phyloP scores from a whole-genome alignment of 2,113 vertebrate genomes.

The Coracopsis vasa region DNA sequence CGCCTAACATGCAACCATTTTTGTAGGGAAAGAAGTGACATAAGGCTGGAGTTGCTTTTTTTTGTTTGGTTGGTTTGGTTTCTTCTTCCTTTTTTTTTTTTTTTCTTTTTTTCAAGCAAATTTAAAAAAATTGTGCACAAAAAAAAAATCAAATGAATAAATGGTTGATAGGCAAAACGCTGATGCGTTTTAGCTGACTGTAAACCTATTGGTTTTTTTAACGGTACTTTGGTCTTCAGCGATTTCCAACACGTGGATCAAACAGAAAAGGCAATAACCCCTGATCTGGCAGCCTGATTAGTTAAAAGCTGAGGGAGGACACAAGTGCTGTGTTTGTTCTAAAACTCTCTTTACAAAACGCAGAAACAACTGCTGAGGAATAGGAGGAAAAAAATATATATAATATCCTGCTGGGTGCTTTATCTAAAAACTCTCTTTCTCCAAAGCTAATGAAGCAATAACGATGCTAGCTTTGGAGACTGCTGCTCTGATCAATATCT shows the following conservation, averaged over 20 bases:
- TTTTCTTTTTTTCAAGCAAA: not conserved
- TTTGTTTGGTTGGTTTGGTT: not conserved
- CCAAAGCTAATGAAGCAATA: conserved; percentile 1
- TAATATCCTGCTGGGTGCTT: not conserved
- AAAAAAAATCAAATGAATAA: not conserved
- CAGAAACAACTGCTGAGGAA: not conserved
- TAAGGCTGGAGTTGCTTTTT: not conserved
- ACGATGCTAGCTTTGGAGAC: not conserved
- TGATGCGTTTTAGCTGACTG: not conserved
- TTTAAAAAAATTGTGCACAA: not conserved
- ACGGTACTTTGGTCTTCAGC: not conserved
- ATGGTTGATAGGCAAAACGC: not conserved
- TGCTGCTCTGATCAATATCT: conserved; percentile 33
- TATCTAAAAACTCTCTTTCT: not conserved
- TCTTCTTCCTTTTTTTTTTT: fast-evolving
- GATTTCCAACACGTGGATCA: not conserved
- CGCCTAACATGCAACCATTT: not conserved
- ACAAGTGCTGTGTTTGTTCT: not conserved
- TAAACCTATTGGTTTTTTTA: not conserved
- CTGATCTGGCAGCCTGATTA: not conserved
- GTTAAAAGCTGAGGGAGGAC: not conserved
- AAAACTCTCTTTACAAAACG: not conserved
- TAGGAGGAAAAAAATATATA: not conserved
- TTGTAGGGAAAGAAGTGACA: not conserved
- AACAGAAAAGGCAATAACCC: not conserved